phyloP scores from a whole-genome alignment of 2,888 invertebrate genomes.

The Gastracanthus pulcherrimus region DNA sequence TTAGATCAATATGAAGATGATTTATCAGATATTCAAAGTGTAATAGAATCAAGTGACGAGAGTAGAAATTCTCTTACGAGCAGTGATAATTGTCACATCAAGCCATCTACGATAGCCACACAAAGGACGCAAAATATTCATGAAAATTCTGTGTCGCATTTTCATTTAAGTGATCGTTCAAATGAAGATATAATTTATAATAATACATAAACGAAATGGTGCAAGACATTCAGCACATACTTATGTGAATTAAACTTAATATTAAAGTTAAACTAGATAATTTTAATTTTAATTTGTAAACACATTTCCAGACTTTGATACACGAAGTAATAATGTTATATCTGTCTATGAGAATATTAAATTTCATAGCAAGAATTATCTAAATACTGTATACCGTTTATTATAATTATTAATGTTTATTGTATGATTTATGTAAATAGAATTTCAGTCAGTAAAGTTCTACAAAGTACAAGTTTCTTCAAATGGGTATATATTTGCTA shows the following conservation, averaged over 20 bases:
- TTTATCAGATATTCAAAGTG: slow-evolving; percentile 71
- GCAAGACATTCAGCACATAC: not conserved
- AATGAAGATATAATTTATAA: slow-evolving; percentile 49
- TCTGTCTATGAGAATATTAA: not conserved
- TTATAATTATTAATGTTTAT: slow-evolving; percentile 10
- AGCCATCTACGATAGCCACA: slow-evolving; percentile 65
- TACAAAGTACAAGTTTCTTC: too few species aligned
- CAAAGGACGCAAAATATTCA: slow-evolving; percentile 51
- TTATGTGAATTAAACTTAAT: not conserved
- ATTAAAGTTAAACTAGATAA: not conserved
- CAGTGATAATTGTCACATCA: slow-evolving; percentile 73
- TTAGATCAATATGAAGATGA: slow-evolving; percentile 78
- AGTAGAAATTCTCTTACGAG: slow-evolving; percentile 73
- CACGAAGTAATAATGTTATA: slow-evolving; percentile 1
- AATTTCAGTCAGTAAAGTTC: not conserved
- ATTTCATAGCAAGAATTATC: slow-evolving; percentile 24
- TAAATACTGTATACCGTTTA: slow-evolving; percentile 22
- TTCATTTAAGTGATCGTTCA: slow-evolving; percentile 45
- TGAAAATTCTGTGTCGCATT: slow-evolving; percentile 47
- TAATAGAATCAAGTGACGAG: slow-evolving; percentile 70
- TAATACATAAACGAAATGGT: slow-evolving; percentile 44
- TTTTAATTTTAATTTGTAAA: slow-evolving; percentile 26
- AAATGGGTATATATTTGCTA: not conserved
- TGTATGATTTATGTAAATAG: not conserved
- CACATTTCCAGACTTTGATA: slow-evolving; percentile 32